Conservation (phyloP, 2,888 invertebrate genomes). For the Perithous albicinctus region DNA sequence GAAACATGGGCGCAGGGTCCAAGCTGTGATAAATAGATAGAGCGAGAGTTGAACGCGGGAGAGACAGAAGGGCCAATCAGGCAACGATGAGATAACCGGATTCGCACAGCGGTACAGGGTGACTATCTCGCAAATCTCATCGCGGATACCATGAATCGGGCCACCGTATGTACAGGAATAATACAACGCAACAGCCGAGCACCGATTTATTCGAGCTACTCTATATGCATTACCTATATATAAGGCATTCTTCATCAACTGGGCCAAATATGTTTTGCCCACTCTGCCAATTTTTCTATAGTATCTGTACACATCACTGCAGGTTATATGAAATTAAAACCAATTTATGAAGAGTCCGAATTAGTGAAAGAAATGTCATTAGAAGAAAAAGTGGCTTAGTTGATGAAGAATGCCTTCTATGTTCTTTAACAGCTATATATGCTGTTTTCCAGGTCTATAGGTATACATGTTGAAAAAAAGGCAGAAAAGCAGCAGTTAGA, state of each 20-base stretch:
- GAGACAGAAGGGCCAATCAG: slow-evolving; percentile 74
- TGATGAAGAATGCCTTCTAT: too few species aligned
- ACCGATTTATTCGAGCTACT: background rate
- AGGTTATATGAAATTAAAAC: too few species aligned
- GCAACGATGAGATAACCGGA: slow-evolving; percentile 76
- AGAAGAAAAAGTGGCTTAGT: too few species aligned
- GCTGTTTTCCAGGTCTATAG: slow-evolving; percentile 42
- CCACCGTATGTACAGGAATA: slow-evolving; percentile 31
- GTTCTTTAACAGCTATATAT: background rate
- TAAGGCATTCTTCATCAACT: background rate
- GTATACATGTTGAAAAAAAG: slow-evolving; percentile 6
- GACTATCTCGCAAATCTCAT: slow-evolving; percentile 72
- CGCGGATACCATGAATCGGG: slow-evolving; percentile 53
- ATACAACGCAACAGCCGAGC: slow-evolving; percentile 13
- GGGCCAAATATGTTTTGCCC: too few species aligned
- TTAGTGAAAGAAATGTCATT: too few species aligned
- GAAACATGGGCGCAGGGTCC: slow-evolving; percentile 43
- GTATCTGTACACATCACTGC: too few species aligned
- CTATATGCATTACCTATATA: background rate
- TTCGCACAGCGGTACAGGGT: slow-evolving; percentile 68
- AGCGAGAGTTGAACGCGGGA: slow-evolving; percentile 31
- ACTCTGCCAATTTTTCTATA: too few species aligned
- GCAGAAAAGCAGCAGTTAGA: background rate
- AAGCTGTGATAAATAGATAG: slow-evolving; percentile 53
- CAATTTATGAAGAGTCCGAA: too few species aligned